Evolutionary conservation across 2,888 invertebrate species (phyloP), one percentile per base, ranked within the genome.

Genomic region (Eumacrocentrus americanus): DNA sequence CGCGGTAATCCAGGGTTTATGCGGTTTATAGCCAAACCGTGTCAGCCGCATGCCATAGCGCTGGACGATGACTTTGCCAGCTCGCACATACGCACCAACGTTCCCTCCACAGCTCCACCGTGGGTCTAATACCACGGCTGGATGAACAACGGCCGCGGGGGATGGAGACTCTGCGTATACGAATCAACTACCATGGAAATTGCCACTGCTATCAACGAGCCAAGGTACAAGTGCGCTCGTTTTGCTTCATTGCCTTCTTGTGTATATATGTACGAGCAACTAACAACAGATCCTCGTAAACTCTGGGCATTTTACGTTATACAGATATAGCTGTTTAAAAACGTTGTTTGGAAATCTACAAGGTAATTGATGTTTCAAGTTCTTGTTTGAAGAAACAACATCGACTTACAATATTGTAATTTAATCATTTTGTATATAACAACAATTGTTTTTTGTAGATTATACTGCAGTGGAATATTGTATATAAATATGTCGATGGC

Each of bases 1-100:
- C 72, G 73, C 69, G 67, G 72, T 75, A 75, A 77, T 77, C 68
- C 56, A 65, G 60, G 71, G 72, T 74, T 77, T 77, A 75, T 69
- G 72, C 68, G 70, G 71, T 70, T 71, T 76, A 75, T 72, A 68
- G 70, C 67, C 54, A 60, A 62, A 67, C 65, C 73, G 62, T 71
- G 73, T 76, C 75, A 72, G 70, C 69, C 67, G 64, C 46, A 46
- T 46, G 46, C 42, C 16, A 18, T 16, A 9, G 12, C 12, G n/a
- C 46, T 23, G 20, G 12, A 22, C 46, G n/a, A n/a, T n/a, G 46
- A 46, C 46, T 56, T 44, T 35, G 48, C 37, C n/a, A n/a, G n/a
- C 9, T 47, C 37, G 37, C 38, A 38, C 50, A 48, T 38, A 60
- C 46, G 55, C 44, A 40, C 35, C n/a, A n/a, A n/a, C n/a, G n/a